A percentile compares a stretch with the other conserved stretches of the same genome.
These are phyloP conservation scores for Macquaria australasica DNA, from an alignment of 2,113 vertebrate species.

Conservation along the genomic window DNA sequence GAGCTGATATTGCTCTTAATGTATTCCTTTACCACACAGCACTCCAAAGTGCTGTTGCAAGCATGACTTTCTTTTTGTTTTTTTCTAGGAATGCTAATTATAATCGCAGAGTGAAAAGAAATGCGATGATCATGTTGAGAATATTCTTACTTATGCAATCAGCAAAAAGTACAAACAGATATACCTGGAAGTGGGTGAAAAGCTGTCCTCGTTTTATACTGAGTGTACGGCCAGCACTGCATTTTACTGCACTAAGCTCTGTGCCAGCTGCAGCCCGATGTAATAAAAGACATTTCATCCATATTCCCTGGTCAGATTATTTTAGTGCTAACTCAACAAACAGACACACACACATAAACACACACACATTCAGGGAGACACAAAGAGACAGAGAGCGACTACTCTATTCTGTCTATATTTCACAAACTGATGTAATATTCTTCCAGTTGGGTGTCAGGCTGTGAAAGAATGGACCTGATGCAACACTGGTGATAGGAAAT, in stretches of 20 bases:
- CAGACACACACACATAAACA: constrained; percentile 12
- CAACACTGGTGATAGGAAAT: constrained; percentile 42
- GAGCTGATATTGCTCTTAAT: constrained; percentile 57
- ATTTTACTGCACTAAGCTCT: constrained; percentile 53
- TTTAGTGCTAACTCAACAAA: constrained; percentile 54
- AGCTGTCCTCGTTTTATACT: constrained; percentile 11
- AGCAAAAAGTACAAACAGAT: constrained; percentile 45
- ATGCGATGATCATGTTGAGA: constrained; percentile 12
- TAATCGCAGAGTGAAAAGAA: constrained; percentile 35
- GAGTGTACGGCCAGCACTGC: background rate
- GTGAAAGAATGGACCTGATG: constrained; percentile 51
- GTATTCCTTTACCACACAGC: constrained; percentile 30
- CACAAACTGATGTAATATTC: constrained; percentile 54
- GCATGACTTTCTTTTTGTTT: background rate
- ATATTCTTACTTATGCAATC: constrained; percentile 48
- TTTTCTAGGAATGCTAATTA: constrained; percentile 54
- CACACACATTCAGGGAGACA: background rate
- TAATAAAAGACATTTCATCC: constrained; percentile 67
- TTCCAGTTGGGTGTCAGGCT: constrained; percentile 20
- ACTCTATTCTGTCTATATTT: constrained; percentile 8
- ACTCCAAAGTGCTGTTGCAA: constrained; percentile 58
- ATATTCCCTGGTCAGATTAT: constrained; percentile 65
- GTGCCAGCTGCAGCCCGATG: constrained; percentile 50
- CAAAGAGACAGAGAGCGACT: background rate
- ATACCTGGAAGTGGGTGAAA: constrained; percentile 46